Base-by-base conservation (phyloP, 2,113 vertebrate genomes). In the Columbina picui region DNA sequence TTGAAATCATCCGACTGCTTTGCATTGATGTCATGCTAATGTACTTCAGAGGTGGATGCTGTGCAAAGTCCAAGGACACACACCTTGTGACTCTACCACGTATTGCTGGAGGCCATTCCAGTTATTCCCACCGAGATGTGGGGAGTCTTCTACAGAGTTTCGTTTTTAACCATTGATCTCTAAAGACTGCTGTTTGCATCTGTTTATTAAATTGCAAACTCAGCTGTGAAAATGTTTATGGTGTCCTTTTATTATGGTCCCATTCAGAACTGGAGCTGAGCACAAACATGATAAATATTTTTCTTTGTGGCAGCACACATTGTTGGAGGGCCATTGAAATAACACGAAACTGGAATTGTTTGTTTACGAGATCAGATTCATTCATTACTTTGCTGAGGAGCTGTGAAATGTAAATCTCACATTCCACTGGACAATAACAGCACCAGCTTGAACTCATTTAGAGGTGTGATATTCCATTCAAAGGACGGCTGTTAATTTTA, bases 371-470 rank as follows among this genome's bases (percentile, higher is more conserved):
- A 95, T 95, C 97, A 79, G 84, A 96, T 98, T 95, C 97, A 96
- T 97, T 98, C 97, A 96, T 96, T 97, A 92, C 97, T 98, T 93
- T 92, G 94, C 97, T 89, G 92, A 97, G 97, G 98, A 98, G 92
- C 98, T 97, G 98, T 97, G 98, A 98, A 98, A 98, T 98, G 98
- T 98, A 97, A 98, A 97, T 98, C 95, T 95, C 97, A 97, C 98
- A 97, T 98, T 97, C 98, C 97, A 67, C 45, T 63, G 97, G 97
- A 98, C 96, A 97, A 96, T 98, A 97, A 45, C 93, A 85, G 76
- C 41, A 70, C 94, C 97, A 97, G 97, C 97, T 97, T 97, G 98
- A 97, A 97, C 96, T 97, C 97, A 95, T 98, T 97, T 98, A 96
- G 96, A 98, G 97, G 97, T 98, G 98, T 97, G 98, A 98, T 95